Conservation (phyloP, 2,797 vertebrate genomes). For the Lindbergichthys nudifrons region DNA sequence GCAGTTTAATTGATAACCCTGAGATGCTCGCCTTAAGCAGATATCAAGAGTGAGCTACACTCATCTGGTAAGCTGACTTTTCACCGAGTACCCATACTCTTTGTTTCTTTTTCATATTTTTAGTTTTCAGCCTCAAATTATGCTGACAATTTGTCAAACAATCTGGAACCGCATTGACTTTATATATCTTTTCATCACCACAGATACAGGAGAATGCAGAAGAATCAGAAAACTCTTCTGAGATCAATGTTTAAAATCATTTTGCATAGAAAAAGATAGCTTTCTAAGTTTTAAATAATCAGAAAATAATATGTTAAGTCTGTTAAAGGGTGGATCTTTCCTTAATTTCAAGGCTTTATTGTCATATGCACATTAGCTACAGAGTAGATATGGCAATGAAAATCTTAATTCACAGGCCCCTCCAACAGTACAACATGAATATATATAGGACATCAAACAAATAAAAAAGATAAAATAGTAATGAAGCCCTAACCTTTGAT, state of each 20-base stretch:
- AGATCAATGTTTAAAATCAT: background rate
- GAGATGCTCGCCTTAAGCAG: background rate
- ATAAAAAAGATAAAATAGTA: too few relatives aligned
- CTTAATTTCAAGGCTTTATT: background rate
- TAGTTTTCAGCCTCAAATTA: background rate
- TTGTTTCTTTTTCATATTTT: background rate
- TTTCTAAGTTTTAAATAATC: background rate
- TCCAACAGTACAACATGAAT: too few relatives aligned
- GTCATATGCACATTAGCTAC: too few relatives aligned
- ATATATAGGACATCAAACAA: too few relatives aligned
- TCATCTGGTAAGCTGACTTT: background rate
- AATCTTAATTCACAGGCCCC: too few relatives aligned
- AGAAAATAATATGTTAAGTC: background rate
- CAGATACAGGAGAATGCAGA: too few relatives aligned
- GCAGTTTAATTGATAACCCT: background rate
- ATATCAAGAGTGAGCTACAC: background rate
- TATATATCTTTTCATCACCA: too few relatives aligned
- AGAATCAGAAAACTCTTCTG: background rate
- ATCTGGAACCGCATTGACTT: too few relatives aligned
- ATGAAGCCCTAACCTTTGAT: conserved; percentile 85
- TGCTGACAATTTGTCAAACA: background rate
- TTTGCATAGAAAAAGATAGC: background rate
- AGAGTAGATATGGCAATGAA: too few relatives aligned
- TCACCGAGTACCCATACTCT: background rate
- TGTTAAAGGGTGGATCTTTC: background rate